Evolutionary conservation across 2,797 vertebrate species (phyloP).

Genomic region (Silurus aristotelis): DNA sequence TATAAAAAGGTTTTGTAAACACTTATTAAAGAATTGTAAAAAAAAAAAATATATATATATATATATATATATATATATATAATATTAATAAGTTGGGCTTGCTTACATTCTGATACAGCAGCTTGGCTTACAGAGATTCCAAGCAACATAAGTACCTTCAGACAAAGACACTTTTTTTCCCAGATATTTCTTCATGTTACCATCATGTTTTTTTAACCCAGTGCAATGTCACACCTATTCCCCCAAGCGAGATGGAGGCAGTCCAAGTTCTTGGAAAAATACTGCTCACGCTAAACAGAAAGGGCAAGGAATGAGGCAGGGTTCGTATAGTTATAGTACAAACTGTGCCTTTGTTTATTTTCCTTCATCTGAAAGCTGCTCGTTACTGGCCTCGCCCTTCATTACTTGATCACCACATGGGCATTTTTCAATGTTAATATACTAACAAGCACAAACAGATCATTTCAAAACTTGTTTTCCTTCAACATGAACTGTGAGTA

Average conservation of each 20-base stretch:
- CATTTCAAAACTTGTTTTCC: background rate
- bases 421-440: background rate
- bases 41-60: background rate
- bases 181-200: background rate
- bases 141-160: background rate
- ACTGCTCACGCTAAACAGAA: slow-evolving; percentile 19
- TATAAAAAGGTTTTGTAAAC: background rate
- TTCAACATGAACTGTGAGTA: background rate
- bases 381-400: slow-evolving; percentile 2
- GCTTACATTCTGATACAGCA: background rate
- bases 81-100: background rate
- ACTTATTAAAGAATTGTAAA: background rate
- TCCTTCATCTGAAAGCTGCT: slow-evolving; percentile 3
- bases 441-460: background rate
- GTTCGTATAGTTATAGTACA: slow-evolving; percentile 12
- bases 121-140: background rate
- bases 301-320: background rate
- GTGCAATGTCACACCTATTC: slow-evolving; percentile 7
- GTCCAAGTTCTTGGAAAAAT: slow-evolving; percentile 32
- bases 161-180: background rate
- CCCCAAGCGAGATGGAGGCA: slow-evolving; percentile 5
- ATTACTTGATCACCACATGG: background rate
- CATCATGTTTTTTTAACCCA: background rate
- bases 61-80: too few species aligned
- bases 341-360: slow-evolving; percentile 18